Evolutionary conservation across 2,888 invertebrate genomes (phyloP).

Genomic region (Venusia cambrica): DNA sequence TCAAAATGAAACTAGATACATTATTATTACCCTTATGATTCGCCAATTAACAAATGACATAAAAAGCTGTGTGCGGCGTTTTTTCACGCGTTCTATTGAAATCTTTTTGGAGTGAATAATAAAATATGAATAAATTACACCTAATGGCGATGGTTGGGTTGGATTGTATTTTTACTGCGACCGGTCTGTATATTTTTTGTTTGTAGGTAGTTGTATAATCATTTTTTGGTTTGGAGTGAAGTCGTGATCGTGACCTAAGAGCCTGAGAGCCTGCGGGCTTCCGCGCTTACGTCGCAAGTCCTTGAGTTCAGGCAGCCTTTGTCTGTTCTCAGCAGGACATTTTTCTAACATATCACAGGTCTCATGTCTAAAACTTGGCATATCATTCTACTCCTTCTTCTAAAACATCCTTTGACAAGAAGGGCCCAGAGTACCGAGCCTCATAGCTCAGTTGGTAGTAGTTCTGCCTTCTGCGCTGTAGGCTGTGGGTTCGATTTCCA

Average conservation of each 20-base stretch:
- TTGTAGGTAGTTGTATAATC: no score
- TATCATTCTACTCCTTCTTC: no score
- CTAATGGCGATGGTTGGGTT: conserved; percentile 58
- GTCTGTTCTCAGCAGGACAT: conserved; percentile 8
- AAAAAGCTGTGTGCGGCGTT: conserved; percentile 25
- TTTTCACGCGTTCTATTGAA: conserved; percentile 39
- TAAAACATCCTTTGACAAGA: no score
- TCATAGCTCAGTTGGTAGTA: no score
- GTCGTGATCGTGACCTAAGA: conserved; percentile 71
- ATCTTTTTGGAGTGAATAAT: conserved; percentile 53
- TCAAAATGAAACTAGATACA: conserved; percentile 29
- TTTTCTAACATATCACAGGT: no score
- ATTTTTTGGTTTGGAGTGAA: conserved; percentile 71
- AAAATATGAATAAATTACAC: conserved; percentile 67
- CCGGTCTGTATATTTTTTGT: conserved; percentile 54
- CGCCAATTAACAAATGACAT: conserved; percentile 43
- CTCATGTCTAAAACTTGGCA: no score
- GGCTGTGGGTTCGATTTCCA: no score
- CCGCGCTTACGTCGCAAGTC: conserved; percentile 46
- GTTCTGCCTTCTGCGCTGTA: no score
- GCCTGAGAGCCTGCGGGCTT: conserved; percentile 56
- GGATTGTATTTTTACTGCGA: conserved; percentile 51
- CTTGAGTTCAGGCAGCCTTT: conserved; percentile 19
- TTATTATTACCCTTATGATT: conserved; percentile 35
- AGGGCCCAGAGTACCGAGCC: no score